Percentiles rank a stretch among this genome's conserved stretches.
Evolutionary conservation across 2,113 vertebrate species (phyloP).

Genomic region (Amia ocellicauda): DNA sequence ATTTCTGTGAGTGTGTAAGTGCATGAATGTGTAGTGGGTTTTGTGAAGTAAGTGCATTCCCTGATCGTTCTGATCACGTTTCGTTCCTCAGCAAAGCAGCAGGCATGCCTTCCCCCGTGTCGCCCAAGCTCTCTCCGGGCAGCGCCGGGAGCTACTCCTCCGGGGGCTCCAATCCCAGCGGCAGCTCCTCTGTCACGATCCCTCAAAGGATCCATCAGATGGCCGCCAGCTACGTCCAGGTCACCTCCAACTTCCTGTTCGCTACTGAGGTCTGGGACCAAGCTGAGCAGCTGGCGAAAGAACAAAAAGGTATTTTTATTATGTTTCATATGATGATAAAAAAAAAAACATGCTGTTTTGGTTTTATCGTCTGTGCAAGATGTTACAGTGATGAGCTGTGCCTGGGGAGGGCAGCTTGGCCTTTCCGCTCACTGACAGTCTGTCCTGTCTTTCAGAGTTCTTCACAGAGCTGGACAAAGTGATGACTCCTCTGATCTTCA

Average conservation of each 20-base stretch:
- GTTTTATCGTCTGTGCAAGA: too few relatives aligned
- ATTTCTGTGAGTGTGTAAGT: too few relatives aligned
- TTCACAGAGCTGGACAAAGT: slow-evolving; percentile 96
- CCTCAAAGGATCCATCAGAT: slow-evolving; percentile 98
- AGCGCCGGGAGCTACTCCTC: slow-evolving; percentile 86
- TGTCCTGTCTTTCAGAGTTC: slow-evolving; percentile 76
- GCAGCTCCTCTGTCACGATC: slow-evolving; percentile 92
- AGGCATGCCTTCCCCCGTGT: slow-evolving; percentile 94
- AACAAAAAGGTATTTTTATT: slow-evolving; percentile 81
- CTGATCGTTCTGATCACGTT: too few relatives aligned
- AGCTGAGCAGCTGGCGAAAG: slow-evolving; percentile 91
- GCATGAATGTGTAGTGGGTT: too few relatives aligned
- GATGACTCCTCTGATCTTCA: slow-evolving; percentile 94
- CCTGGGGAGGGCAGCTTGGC: neutral
- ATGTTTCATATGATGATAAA: too few relatives aligned
- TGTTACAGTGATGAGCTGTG: too few relatives aligned
- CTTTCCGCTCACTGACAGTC: slow-evolving; percentile 2
- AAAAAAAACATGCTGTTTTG: too few relatives aligned
- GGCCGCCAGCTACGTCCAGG: slow-evolving; percentile 98
- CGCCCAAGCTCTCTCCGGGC: slow-evolving; percentile 93
- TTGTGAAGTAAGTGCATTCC: too few relatives aligned
- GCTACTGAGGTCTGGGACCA: slow-evolving; percentile 99
- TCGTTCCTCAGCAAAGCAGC: slow-evolving; percentile 80
- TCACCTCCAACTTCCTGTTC: slow-evolving; percentile 96
- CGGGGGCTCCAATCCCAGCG: slow-evolving; percentile 78